A percentile compares a stretch with the other conserved stretches of the same genome.
Evolutionary conservation across 2,888 invertebrate genomes (phyloP).

Genomic region (Oxycera nigricornis): DNA sequence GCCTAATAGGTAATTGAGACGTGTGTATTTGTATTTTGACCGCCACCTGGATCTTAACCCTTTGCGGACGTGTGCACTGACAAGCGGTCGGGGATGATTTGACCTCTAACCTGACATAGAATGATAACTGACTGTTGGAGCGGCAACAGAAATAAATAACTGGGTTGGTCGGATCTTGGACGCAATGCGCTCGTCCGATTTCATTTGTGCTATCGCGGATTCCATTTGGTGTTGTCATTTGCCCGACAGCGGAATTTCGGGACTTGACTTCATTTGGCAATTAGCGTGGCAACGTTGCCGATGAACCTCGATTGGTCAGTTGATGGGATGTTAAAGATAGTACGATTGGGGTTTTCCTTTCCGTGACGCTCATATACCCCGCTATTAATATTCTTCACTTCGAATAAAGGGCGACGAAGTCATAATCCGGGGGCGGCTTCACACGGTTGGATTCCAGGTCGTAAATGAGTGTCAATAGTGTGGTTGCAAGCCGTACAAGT

Average conservation of each 20-base stretch:
- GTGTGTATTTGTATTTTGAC: neutral
- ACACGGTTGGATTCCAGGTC: too few relatives aligned
- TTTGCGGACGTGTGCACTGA: neutral
- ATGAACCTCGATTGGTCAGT: constrained; percentile 2
- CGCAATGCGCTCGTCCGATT: too few relatives aligned
- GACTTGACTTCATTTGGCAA: constrained; percentile 7
- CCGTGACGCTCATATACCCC: neutral
- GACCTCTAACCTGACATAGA: neutral
- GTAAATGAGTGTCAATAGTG: too few relatives aligned
- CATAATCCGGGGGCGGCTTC: too few relatives aligned
- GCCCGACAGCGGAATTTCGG: too few relatives aligned
- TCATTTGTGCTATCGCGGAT: neutral
- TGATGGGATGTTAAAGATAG: too few relatives aligned
- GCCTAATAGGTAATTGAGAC: constrained; percentile 69
- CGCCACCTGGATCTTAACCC: constrained; percentile 32
- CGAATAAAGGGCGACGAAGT: too few relatives aligned
- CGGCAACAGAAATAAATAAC: neutral
- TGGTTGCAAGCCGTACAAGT: too few relatives aligned
- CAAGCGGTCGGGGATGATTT: neutral
- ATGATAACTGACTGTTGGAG: constrained; percentile 24
- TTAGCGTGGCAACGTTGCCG: neutral
- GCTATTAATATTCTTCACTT: too few relatives aligned
- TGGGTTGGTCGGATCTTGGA: too few relatives aligned
- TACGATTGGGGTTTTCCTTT: neutral
- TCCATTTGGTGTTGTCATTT: neutral